Evolutionary conservation across 2,797 vertebrate genomes (phyloP).

Genomic region (Gymnothorax reevesii): DNA sequence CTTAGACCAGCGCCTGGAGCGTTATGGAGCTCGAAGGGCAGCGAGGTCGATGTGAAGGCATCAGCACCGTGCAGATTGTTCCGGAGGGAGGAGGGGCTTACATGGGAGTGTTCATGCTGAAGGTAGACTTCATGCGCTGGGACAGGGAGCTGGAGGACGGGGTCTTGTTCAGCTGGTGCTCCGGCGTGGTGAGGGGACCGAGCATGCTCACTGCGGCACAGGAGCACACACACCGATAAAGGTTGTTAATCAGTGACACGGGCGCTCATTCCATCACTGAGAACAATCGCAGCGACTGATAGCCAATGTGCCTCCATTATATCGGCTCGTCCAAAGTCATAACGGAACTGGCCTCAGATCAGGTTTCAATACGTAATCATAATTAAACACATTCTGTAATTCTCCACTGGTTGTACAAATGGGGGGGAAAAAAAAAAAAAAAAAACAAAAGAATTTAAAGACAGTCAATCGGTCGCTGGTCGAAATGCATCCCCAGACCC

Average conservation of each 20-base stretch:
- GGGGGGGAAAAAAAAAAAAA: no score
- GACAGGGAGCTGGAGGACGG: slow-evolving; percentile 92
- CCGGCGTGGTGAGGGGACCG: slow-evolving; percentile 92
- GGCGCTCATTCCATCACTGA: not conserved
- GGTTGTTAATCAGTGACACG: slow-evolving; percentile 17
- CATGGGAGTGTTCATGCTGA: slow-evolving; percentile 88
- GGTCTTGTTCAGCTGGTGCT: slow-evolving; percentile 89
- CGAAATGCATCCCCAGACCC: no score
- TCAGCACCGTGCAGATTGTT: not conserved
- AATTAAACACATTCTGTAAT: no score
- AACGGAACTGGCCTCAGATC: no score
- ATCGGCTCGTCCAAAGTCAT: no score
- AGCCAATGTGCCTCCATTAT: no score
- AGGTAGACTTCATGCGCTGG: slow-evolving; percentile 83
- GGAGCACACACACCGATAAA: slow-evolving; percentile 35
- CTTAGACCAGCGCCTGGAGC: not conserved
- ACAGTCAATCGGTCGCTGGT: no score
- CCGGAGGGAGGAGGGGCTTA: slow-evolving; percentile 55
- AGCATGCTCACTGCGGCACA: slow-evolving; percentile 83
- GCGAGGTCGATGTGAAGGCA: not conserved
- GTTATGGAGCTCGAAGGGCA: not conserved
- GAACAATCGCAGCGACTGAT: not conserved
- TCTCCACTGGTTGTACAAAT: no score
- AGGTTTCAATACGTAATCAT: no score
- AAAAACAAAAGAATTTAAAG: no score